phyloP scores from a whole-genome alignment of 2,797 vertebrate species.

The Chromobotia macracanthus region DNA sequence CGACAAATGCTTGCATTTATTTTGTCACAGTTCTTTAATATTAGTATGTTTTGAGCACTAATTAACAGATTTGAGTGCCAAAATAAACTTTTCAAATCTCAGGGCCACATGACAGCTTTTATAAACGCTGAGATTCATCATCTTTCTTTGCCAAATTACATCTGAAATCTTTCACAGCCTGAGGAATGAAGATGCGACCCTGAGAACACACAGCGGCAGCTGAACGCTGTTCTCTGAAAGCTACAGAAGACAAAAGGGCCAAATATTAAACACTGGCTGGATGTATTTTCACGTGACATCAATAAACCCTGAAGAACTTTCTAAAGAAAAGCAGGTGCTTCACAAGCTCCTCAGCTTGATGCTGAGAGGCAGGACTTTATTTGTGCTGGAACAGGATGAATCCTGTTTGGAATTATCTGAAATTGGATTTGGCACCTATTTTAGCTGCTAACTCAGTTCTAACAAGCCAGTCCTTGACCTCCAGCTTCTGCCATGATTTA shows the following conservation, averaged over 20 bases:
- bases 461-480: background rate
- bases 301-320: conserved; percentile 7
- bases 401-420: too few species aligned
- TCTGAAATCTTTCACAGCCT: background rate
- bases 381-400: background rate
- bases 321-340: background rate
- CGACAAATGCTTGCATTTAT: background rate
- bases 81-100: conserved; percentile 12
- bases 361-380: background rate
- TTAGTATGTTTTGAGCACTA: background rate
- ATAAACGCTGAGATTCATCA: conserved; percentile 7
- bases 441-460: background rate
- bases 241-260: background rate
- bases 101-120: background rate
- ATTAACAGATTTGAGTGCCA: conserved; percentile 13
- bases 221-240: conserved; percentile 19
- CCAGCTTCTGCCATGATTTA: background rate
- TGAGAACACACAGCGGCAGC: background rate
- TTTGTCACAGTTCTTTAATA: background rate
- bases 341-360: background rate
- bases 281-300: background rate
- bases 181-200: conserved; percentile 32
- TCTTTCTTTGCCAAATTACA: conserved; percentile 32
- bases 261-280: conserved; percentile 8
- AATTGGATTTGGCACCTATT: background rate